Percentiles rank a stretch among this genome's conserved stretches.
These are phyloP conservation scores for Anas capensis DNA, from an alignment of 2,797 vertebrate genomes.

Conservation along the genomic window DNA sequence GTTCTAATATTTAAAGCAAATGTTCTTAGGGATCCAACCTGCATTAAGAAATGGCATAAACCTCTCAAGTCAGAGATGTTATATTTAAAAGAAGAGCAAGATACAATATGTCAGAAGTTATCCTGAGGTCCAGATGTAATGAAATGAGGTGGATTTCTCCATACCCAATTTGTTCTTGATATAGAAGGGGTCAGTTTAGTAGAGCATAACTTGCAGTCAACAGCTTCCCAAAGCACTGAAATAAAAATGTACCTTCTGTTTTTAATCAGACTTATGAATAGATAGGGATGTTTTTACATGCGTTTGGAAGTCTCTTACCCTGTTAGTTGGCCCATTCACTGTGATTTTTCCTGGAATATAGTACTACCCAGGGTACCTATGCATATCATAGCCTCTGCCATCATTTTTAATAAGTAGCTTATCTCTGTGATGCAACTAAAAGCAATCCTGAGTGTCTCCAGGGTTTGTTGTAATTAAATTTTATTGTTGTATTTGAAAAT, in stretches of 20 bases:
- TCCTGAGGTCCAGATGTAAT: background rate
- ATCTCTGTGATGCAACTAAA: constrained; percentile 61
- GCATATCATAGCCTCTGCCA: constrained; percentile 30
- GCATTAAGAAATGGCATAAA: background rate
- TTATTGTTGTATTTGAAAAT: constrained; percentile 65
- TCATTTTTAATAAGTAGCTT: constrained; percentile 66
- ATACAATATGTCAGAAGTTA: background rate
- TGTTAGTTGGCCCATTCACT: background rate
- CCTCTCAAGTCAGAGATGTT: background rate
- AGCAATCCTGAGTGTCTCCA: constrained; percentile 50
- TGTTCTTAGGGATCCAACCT: background rate
- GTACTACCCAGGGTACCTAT: constrained; percentile 16
- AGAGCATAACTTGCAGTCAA: background rate
- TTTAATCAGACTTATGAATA: constrained; percentile 23
- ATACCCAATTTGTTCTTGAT: background rate
- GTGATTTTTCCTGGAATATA: constrained; percentile 32
- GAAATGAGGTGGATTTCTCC: background rate
- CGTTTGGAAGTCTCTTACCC: background rate
- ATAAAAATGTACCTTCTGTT: constrained; percentile 7
- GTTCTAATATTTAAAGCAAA: background rate
- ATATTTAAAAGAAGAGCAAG: background rate
- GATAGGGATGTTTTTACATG: background rate
- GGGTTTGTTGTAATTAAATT: constrained; percentile 67
- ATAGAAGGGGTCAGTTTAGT: background rate
- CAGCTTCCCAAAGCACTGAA: background rate